Evolutionary conservation across 2,797 vertebrate species (phyloP).

Genomic region (Myotis planiceps): DNA sequence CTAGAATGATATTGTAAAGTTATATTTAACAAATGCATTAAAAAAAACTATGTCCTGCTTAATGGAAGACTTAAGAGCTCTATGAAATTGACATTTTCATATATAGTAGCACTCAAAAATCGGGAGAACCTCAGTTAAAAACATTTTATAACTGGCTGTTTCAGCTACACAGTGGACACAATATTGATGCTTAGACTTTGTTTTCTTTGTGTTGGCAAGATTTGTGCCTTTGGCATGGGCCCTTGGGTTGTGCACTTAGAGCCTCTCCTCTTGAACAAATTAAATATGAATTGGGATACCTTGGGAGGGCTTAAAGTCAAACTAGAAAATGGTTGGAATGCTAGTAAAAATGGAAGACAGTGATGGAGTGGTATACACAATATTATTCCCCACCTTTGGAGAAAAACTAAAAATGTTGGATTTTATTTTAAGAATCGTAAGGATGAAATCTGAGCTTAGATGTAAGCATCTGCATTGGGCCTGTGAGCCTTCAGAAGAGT

Average conservation of each 20-base stretch:
- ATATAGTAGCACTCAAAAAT: neutral
- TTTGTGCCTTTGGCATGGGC: neutral
- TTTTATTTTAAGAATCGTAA: conserved; percentile 40
- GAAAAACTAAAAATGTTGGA: neutral
- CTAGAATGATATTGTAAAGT: neutral
- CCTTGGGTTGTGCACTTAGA: neutral
- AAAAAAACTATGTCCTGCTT: neutral
- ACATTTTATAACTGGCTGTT: neutral
- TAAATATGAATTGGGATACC: neutral
- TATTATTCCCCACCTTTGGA: neutral
- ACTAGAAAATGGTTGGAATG: neutral
- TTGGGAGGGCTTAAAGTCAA: neutral
- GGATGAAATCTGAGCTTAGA: conserved; percentile 35
- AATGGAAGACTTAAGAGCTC: neutral
- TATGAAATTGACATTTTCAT: conserved; percentile 26
- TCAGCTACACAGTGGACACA: neutral
- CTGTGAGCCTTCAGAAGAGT: neutral
- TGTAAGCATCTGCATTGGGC: neutral
- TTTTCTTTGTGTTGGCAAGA: neutral
- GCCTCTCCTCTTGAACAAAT: neutral
- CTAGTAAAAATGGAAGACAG: conserved; percentile 21
- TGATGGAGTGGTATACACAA: neutral
- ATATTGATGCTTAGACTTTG: neutral
- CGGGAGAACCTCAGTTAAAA: neutral
- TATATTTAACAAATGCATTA: neutral